Conservation (phyloP, 1,140 invertebrate species). For the Drosophila bipectinata region DNA sequence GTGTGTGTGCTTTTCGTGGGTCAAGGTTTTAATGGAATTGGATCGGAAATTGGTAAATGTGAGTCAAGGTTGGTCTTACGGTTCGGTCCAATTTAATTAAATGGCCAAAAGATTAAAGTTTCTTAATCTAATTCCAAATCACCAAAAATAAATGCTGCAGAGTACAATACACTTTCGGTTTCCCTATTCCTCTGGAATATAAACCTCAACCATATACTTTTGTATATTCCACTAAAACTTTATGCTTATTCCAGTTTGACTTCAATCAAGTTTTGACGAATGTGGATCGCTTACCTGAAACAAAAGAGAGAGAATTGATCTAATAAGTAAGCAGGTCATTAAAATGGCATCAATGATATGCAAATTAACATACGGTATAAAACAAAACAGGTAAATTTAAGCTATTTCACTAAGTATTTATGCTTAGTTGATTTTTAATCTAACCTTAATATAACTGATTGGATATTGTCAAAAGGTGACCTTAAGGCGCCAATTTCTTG, state of each 20-base stretch:
- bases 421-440: constrained; percentile 2
- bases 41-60: neutral
- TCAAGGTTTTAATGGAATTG: constrained; percentile 15
- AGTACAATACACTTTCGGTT: neutral
- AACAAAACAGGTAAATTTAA: neutral
- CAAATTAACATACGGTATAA: constrained; percentile 12
- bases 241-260: constrained; percentile 12
- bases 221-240: constrained; percentile 9
- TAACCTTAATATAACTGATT: constrained; percentile 15
- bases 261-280: constrained; percentile 41
- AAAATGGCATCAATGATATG: constrained; percentile 26
- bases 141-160: neutral
- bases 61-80: constrained; percentile 4
- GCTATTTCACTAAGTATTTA: neutral
- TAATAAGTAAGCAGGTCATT: constrained; percentile 39
- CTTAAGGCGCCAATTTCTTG: constrained; percentile 17
- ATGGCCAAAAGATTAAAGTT: neutral
- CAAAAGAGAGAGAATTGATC: constrained; percentile 34
- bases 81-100: neutral
- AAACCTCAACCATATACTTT: neutral
- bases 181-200: neutral
- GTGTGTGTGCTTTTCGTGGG: neutral
- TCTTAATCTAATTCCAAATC: neutral
- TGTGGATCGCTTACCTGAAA: constrained; percentile 44
- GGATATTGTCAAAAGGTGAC: constrained; percentile 21